Conservation (phyloP, 2,797 vertebrate species). For the Sternotherus odoratus region DNA sequence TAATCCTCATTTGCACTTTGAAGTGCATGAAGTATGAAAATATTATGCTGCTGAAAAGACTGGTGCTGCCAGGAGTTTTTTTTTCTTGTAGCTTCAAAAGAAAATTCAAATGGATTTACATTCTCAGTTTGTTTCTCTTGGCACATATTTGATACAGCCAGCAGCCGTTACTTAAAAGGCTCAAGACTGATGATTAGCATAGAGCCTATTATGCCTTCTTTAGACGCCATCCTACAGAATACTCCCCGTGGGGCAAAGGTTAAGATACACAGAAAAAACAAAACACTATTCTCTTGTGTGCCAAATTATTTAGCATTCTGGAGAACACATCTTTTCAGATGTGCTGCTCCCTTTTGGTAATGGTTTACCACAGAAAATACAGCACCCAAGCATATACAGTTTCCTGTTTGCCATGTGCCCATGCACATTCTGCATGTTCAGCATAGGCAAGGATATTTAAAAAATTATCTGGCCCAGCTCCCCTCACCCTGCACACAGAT, state of each 20-base stretch:
- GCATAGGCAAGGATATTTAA: neutral
- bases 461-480: neutral
- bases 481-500: neutral
- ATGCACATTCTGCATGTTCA: neutral
- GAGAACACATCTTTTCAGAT: conserved; percentile 21
- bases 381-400: neutral
- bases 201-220: conserved; percentile 68
- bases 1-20: conserved; percentile 60
- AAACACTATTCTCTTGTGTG: conserved; percentile 36
- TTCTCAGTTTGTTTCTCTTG: conserved; percentile 73
- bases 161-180: conserved; percentile 74
- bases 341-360: conserved; percentile 30
- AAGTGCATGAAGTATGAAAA: conserved; percentile 61
- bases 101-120: conserved; percentile 69
- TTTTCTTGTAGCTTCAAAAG: conserved; percentile 70
- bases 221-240: conserved; percentile 59
- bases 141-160: conserved; percentile 75
- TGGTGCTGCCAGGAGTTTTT: conserved; percentile 60
- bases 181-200: conserved; percentile 74
- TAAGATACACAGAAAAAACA: conserved; percentile 62
- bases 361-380: conserved; percentile 41
- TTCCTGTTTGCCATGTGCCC: neutral
- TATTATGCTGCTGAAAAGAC: conserved; percentile 52
- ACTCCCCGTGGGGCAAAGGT: conserved; percentile 71
- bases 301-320: conserved; percentile 54